These are phyloP conservation scores for Syngnathus scovelli DNA, from an alignment of 2,113 vertebrate genomes.

Conservation along the genomic window DNA sequence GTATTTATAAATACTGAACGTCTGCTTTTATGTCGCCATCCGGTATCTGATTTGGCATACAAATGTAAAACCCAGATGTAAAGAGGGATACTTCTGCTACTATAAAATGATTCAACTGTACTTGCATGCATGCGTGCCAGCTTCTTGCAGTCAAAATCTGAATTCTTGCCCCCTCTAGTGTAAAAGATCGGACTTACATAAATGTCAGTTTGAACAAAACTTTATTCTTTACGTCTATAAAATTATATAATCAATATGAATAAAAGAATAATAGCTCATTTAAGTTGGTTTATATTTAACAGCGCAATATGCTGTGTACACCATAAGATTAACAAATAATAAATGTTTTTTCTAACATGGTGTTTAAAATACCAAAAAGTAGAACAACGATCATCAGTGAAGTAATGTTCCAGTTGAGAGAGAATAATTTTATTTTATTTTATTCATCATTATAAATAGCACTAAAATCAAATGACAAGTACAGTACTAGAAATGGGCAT, in stretches of 20 bases:
- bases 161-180: slow-evolving; percentile 32
- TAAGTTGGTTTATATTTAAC: too few species aligned
- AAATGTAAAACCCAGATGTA: neutral
- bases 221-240: neutral
- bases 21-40: too few species aligned
- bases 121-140: neutral
- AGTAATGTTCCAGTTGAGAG: neutral
- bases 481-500: neutral
- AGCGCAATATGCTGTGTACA: too few species aligned
- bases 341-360: neutral
- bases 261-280: too few species aligned
- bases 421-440: neutral
- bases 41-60: neutral
- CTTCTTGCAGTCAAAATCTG: neutral
- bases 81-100: neutral
- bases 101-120: neutral
- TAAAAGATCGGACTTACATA: neutral
- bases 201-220: neutral
- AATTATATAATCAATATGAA: too few species aligned
- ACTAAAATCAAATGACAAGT: neutral
- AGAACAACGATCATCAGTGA: neutral
- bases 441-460: neutral
- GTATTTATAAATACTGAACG: neutral
- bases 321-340: neutral
- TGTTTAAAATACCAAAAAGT: neutral